Conservation (phyloP, 1,140 invertebrate species). For the Manduca sexta region DNA sequence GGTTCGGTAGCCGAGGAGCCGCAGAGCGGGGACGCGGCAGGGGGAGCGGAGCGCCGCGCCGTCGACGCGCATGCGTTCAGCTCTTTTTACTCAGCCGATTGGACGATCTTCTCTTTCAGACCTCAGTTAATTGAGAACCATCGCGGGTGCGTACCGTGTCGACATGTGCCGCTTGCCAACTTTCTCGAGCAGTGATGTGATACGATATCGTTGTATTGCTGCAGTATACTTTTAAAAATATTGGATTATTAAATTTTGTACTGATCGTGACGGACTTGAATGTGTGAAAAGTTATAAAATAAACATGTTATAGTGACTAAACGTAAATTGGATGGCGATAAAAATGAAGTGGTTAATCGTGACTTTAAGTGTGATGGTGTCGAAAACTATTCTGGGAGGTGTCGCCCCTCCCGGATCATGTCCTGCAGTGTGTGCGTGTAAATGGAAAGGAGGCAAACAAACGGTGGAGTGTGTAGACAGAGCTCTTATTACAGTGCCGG, state of each 20-base stretch:
- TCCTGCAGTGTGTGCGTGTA: constrained; percentile 87
- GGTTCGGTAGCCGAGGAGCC: constrained; percentile 53
- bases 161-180: constrained; percentile 59
- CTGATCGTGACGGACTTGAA: constrained; percentile 12
- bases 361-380: constrained; percentile 54
- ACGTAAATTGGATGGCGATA: constrained; percentile 29
- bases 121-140: constrained; percentile 59
- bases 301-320: constrained; percentile 32
- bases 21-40: constrained; percentile 59
- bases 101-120: constrained; percentile 51
- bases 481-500: constrained; percentile 86
- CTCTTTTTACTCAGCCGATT: constrained; percentile 40
- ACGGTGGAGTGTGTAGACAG: constrained; percentile 91
- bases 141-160: constrained; percentile 42
- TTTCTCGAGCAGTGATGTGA: constrained; percentile 70
- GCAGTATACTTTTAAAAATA: constrained; percentile 23
- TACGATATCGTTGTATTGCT: constrained; percentile 50
- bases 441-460: constrained; percentile 94
- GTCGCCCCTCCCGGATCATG: constrained; percentile 74
- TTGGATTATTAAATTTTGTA: constrained; percentile 22
- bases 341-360: constrained; percentile 66
- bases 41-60: constrained; percentile 50
- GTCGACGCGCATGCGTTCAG: constrained; percentile 53
- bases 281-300: constrained; percentile 21
- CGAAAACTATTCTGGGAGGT: constrained; percentile 49